Conservation (phyloP, 2,888 invertebrate species). For the Timema podura region DNA sequence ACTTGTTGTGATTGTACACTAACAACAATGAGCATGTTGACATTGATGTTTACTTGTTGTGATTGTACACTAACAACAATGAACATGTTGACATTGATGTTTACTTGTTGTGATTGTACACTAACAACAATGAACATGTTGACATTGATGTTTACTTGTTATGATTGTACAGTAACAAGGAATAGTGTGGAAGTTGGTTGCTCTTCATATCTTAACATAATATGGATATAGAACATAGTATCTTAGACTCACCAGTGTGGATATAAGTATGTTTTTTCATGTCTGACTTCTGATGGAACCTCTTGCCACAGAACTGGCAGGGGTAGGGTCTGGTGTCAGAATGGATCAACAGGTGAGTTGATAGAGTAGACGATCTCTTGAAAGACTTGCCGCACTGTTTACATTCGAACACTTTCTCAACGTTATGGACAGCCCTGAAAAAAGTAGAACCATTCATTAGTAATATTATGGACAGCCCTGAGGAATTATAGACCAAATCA, state of each 20-base stretch:
- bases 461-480: background rate
- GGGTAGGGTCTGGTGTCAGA: conserved; percentile 96
- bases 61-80: too few relatives aligned
- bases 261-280: conserved; percentile 96
- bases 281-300: conserved; percentile 98
- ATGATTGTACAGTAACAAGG: too few relatives aligned
- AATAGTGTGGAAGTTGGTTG: conserved; percentile 49
- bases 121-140: too few relatives aligned
- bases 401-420: conserved; percentile 91
- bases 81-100: too few relatives aligned
- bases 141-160: too few relatives aligned
- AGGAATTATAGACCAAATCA: too few relatives aligned
- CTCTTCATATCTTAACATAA: conserved; percentile 44
- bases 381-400: conserved; percentile 97
- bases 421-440: conserved; percentile 82
- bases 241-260: conserved; percentile 46
- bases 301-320: conserved; percentile 96
- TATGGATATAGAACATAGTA: too few relatives aligned
- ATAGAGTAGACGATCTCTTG: conserved; percentile 91
- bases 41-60: too few relatives aligned
- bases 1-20: too few relatives aligned
- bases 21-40: too few relatives aligned
- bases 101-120: too few relatives aligned
- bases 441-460: conserved; percentile 16
- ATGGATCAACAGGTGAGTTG: conserved; percentile 96